Conservation (phyloP, 2,113 vertebrate genomes). For the Myxocyprinus asiaticus region DNA sequence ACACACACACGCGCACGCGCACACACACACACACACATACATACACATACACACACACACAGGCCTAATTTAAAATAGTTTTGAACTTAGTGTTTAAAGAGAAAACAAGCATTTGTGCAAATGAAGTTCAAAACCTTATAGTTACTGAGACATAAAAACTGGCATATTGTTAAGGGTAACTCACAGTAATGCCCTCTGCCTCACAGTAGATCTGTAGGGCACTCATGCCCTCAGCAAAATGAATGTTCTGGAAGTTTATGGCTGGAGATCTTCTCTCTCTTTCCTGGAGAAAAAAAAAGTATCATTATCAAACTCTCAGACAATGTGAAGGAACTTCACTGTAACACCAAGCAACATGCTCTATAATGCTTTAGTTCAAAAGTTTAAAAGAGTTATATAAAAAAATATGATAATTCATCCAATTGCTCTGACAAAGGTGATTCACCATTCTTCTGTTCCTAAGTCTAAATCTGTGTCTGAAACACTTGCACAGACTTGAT, state of each 20-base stretch:
- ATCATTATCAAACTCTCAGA: background rate
- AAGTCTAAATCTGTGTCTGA: background rate
- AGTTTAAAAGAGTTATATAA: no score
- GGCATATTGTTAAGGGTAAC: constrained; percentile 43
- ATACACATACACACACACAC: no score
- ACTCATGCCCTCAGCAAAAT: constrained; percentile 89
- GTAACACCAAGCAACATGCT: background rate
- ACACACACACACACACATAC: no score
- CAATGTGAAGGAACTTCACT: background rate
- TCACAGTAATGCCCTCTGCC: constrained; percentile 91
- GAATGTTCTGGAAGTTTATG: constrained; percentile 86
- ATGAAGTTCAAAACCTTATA: no score
- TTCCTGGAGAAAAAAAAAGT: constrained; percentile 76
- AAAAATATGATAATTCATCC: no score
- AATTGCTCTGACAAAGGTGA: background rate
- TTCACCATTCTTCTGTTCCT: background rate
- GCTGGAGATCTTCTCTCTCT: constrained; percentile 90
- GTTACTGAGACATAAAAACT: no score
- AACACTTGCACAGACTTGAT: background rate
- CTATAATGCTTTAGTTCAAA: no score
- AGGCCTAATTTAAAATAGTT: no score
- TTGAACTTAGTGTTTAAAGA: no score
- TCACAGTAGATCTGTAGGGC: constrained; percentile 94
- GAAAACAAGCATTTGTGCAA: no score
- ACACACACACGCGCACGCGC: no score